Evolutionary conservation across 2,113 vertebrate genomes (phyloP).

Genomic region (Aptenodytes patagonicus): DNA sequence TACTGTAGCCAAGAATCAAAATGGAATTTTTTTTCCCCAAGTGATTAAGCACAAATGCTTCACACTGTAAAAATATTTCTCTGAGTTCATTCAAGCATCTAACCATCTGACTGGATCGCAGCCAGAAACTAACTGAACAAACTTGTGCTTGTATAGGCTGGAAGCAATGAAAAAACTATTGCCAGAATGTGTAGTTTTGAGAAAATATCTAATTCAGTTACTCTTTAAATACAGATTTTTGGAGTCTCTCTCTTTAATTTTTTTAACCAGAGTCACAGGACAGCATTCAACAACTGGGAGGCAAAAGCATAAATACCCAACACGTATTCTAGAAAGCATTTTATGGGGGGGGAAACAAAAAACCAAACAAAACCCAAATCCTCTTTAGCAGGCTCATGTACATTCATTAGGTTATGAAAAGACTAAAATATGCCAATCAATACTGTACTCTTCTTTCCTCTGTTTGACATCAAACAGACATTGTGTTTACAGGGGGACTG

Average conservation of each 20-base stretch:
- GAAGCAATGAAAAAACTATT: neutral
- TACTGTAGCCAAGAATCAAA: constrained; percentile 29
- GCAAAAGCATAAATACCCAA: neutral
- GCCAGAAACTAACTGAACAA: constrained; percentile 22
- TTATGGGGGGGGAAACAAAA: no score
- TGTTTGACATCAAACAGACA: neutral
- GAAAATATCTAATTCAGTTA: neutral
- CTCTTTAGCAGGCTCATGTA: neutral
- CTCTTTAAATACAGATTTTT: neutral
- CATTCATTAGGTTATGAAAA: neutral
- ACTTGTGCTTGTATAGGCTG: neutral
- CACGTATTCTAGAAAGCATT: neutral
- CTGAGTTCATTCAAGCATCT: constrained; percentile 11
- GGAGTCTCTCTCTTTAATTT: neutral
- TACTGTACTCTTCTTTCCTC: neutral
- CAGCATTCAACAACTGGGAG: neutral
- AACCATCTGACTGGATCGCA: constrained; percentile 5
- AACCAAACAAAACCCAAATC: neutral
- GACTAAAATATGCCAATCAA: neutral
- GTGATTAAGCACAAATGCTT: constrained; percentile 28
- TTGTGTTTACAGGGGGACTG: neutral
- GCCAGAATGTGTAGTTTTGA: neutral
- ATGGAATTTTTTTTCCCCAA: neutral
- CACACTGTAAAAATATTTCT: constrained; percentile 23
- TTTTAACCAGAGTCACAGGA: neutral